phyloP scores from a whole-genome alignment of 2,113 vertebrate genomes.

The Mormoops blainvillei region DNA sequence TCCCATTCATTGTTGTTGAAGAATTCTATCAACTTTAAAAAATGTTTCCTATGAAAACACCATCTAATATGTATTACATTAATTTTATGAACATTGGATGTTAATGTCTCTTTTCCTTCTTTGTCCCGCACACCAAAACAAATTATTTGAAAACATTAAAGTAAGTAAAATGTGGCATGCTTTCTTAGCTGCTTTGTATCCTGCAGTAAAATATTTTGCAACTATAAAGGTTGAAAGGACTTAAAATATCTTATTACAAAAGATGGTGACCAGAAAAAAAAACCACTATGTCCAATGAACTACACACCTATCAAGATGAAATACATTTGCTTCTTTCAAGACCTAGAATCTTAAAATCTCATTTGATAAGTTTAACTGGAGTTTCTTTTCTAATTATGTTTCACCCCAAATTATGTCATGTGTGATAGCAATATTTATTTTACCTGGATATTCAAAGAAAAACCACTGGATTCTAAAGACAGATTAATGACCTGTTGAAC shows the following conservation, averaged over 20 bases:
- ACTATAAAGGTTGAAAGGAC: neutral
- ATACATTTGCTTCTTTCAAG: neutral
- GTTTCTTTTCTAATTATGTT: conserved; percentile 11
- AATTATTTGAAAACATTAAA: conserved; percentile 53
- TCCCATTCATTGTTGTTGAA: conserved; percentile 42
- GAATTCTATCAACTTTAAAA: conserved; percentile 67
- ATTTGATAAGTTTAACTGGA: neutral
- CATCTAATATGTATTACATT: conserved; percentile 61
- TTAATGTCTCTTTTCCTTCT: conserved; percentile 57
- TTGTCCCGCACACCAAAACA: conserved; percentile 51
- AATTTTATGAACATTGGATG: conserved; percentile 70
- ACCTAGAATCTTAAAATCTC: neutral
- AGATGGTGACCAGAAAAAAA: neutral
- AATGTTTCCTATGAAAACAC: conserved; percentile 70
- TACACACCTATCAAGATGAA: neutral
- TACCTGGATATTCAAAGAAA: neutral
- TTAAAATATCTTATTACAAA: neutral
- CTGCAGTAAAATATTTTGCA: conserved; percentile 41
- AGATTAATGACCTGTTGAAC: neutral
- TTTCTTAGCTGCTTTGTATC: conserved; percentile 55
- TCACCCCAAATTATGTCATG: neutral
- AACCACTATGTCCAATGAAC: neutral
- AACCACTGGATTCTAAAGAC: neutral
- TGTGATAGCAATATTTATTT: neutral
- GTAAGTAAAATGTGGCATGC: conserved; percentile 47